phyloP scores from a whole-genome alignment of 2,888 invertebrate genomes.

The Apodemia duryi region DNA sequence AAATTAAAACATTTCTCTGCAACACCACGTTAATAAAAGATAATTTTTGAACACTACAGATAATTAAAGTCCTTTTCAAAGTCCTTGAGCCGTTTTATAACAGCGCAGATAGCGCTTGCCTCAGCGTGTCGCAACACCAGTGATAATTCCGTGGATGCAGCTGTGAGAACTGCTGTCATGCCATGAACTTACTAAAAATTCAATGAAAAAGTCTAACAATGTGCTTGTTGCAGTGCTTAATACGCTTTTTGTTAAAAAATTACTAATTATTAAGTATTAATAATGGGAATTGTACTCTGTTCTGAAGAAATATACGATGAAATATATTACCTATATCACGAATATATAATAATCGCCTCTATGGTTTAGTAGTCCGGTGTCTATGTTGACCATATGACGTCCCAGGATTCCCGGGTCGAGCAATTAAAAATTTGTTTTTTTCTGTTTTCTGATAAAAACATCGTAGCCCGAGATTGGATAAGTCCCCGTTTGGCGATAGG shows the following conservation, averaged over 20 bases:
- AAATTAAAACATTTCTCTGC: not conserved
- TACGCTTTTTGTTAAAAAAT: slow-evolving; percentile 11
- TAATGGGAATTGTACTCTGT: not conserved
- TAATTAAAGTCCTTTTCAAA: slow-evolving; percentile 14
- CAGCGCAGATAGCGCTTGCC: slow-evolving; percentile 6
- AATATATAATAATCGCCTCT: no score
- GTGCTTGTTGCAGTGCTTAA: not conserved
- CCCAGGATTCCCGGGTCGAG: no score
- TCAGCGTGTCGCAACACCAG: slow-evolving; percentile 17
- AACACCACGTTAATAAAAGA: not conserved
- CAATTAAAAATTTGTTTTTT: no score
- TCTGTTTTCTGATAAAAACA: no score
- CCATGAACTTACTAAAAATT: slow-evolving; percentile 36
- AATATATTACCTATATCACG: no score
- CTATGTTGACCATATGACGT: no score
- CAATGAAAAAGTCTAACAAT: slow-evolving; percentile 26
- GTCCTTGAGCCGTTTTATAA: slow-evolving; percentile 13
- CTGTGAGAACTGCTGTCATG: slow-evolving; percentile 30
- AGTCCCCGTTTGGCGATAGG: no score
- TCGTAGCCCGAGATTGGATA: no score
- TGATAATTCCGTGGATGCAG: slow-evolving; percentile 27
- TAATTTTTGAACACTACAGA: not conserved
- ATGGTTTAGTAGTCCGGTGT: no score
- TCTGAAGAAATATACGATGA: no score
- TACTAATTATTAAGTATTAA: not conserved